Conservation (phyloP, 2,888 invertebrate genomes). For the Temnothorax ravouxi region DNA sequence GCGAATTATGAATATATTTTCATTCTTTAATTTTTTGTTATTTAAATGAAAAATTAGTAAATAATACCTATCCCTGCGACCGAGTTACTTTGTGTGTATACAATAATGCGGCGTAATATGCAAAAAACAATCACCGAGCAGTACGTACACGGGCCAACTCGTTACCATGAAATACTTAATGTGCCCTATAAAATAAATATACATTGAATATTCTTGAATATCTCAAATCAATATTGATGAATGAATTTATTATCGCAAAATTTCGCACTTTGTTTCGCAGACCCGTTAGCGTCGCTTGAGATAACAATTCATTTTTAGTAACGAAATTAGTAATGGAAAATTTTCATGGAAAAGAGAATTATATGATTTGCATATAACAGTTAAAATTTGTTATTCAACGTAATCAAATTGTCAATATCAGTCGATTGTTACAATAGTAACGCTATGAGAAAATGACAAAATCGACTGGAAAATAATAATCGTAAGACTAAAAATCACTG, state of each 20-base stretch:
- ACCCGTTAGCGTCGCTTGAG: neutral
- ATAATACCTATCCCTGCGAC: too few relatives aligned
- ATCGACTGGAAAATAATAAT: slow-evolving; percentile 3
- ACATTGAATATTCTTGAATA: neutral
- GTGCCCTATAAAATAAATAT: neutral
- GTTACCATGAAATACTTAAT: neutral
- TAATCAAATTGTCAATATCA: neutral
- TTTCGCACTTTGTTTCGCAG: neutral
- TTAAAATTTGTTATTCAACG: neutral
- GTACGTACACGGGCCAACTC: neutral
- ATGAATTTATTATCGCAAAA: neutral
- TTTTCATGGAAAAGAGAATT: neutral
- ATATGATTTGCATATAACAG: neutral
- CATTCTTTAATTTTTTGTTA: too few relatives aligned
- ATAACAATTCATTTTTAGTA: neutral
- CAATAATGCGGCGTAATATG: neutral
- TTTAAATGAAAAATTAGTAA: too few relatives aligned
- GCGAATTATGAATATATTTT: too few relatives aligned
- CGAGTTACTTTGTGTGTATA: neutral
- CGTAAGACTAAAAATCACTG: neutral
- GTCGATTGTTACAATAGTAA: neutral
- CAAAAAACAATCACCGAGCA: neutral
- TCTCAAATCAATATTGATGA: neutral
- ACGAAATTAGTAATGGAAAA: neutral
- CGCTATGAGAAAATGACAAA: neutral